These are phyloP conservation scores for Ganaspis brasiliensis DNA, from an alignment of 2,888 invertebrate species.

Conservation along the genomic window DNA sequence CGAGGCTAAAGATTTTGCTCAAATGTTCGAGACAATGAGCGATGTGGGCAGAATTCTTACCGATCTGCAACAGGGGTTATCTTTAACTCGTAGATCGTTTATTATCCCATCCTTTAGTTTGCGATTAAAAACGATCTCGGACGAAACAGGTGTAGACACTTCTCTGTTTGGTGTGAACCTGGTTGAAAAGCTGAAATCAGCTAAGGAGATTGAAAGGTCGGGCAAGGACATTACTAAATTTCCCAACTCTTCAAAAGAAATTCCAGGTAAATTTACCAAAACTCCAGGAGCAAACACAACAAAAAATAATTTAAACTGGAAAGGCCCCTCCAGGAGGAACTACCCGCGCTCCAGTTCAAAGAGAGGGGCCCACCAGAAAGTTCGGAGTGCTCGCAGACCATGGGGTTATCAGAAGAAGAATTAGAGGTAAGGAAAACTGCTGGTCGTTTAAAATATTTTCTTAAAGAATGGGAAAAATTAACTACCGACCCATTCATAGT, in stretches of 20 bases:
- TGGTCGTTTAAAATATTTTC: slow-evolving; percentile 41
- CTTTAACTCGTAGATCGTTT: not conserved
- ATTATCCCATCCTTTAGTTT: no score
- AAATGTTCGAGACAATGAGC: not conserved
- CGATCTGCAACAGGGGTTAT: slow-evolving; percentile 6
- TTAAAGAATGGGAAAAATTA: slow-evolving; percentile 40
- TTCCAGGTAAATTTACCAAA: not conserved
- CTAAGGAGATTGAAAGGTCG: not conserved
- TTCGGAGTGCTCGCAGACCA: no score
- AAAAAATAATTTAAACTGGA: no score
- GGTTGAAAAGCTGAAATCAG: not conserved
- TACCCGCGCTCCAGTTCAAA: no score
- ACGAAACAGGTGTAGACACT: not conserved
- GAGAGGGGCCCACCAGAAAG: no score
- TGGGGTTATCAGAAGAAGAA: no score
- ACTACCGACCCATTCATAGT: slow-evolving; percentile 38
- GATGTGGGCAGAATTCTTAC: slow-evolving; percentile 19
- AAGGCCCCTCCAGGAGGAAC: no score
- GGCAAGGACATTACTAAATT: not conserved
- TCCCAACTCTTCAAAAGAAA: no score
- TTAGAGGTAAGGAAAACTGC: not conserved
- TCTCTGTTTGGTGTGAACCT: slow-evolving; percentile 32
- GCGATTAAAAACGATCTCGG: not conserved
- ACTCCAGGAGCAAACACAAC: no score
- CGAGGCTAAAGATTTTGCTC: no score